phyloP scores from a whole-genome alignment of 1,140 invertebrate species.

The Nomia melanderi region DNA sequence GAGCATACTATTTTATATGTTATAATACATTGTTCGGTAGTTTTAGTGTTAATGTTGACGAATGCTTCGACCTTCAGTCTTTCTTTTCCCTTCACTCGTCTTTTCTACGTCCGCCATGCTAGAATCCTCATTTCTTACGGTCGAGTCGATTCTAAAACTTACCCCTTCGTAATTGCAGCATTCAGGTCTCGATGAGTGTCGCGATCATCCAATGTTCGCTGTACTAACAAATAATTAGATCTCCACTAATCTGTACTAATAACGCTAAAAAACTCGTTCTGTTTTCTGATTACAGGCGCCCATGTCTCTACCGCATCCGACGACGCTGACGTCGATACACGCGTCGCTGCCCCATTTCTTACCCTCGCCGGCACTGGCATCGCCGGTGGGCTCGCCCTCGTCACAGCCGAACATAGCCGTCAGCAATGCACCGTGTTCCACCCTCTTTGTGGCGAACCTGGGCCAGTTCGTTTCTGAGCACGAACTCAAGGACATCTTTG shows the following conservation, averaged over 20 bases:
- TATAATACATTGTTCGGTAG: no score
- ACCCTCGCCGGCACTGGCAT: conserved; percentile 91
- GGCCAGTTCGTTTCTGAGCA: conserved; percentile 98
- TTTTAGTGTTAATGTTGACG: no score
- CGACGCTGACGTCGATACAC: conserved; percentile 90
- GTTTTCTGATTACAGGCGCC: conserved; percentile 81
- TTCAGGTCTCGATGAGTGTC: no score
- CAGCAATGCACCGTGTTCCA: conserved; percentile 94
- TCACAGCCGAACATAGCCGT: conserved; percentile 85
- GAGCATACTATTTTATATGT: no score
- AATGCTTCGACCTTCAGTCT: no score
- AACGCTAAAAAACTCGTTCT: conserved; percentile 25
- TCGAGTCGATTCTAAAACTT: no score
- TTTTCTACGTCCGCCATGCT: no score
- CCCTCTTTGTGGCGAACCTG: conserved; percentile 98
- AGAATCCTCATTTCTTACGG: no score
- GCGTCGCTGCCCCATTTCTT: conserved; percentile 89
- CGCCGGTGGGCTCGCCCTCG: conserved; percentile 91
- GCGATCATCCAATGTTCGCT: no score
- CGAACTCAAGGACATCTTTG: conserved; percentile 98
- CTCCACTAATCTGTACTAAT: background rate
- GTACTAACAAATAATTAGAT: no score
- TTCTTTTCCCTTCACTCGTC: no score
- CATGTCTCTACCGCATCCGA: conserved; percentile 89
- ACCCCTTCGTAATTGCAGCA: no score